Evolutionary conservation across 1,140 invertebrate genomes (phyloP).

Genomic region (Tachypleus tridentatus): DNA sequence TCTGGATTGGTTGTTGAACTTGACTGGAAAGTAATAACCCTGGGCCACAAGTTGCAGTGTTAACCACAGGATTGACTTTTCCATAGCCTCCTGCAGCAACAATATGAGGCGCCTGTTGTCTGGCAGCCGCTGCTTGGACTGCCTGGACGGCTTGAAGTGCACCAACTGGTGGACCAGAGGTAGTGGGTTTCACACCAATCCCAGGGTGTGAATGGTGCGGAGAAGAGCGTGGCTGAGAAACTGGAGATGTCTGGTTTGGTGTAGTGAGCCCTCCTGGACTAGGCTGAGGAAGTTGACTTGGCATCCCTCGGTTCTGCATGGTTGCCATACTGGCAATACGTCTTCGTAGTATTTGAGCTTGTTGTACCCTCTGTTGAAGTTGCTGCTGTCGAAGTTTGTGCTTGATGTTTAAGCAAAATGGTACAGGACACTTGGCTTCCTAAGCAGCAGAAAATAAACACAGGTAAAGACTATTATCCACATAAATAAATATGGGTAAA

Average conservation of each 20-base stretch:
- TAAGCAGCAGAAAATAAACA: neutral
- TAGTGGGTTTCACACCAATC: slow-evolving; percentile 46
- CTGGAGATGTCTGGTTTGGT: slow-evolving; percentile 24
- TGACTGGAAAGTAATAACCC: slow-evolving; percentile 7
- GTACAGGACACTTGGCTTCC: slow-evolving; percentile 89
- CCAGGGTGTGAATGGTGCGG: slow-evolving; percentile 35
- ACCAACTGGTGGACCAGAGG: slow-evolving; percentile 60
- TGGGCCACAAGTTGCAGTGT: slow-evolving; percentile 6
- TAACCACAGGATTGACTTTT: slow-evolving; percentile 47
- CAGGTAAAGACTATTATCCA: no score
- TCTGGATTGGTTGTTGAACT: slow-evolving; percentile 18
- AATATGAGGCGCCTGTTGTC: slow-evolving; percentile 61
- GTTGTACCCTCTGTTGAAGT: slow-evolving; percentile 77
- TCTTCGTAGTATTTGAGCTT: slow-evolving; percentile 65
- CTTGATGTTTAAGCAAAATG: slow-evolving; percentile 97
- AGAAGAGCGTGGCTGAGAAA: slow-evolving; percentile 25
- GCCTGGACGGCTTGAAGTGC: slow-evolving; percentile 78
- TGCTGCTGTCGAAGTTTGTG: slow-evolving; percentile 95
- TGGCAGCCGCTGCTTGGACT: slow-evolving; percentile 80
- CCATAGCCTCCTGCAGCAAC: slow-evolving; percentile 34
- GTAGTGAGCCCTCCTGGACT: slow-evolving; percentile 15
- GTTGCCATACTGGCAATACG: slow-evolving; percentile 61
- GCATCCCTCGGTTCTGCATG: slow-evolving; percentile 16
- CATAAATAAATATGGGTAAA: no score
- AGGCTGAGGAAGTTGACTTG: slow-evolving; percentile 14